Base-by-base conservation (phyloP, 2,113 vertebrate species). In the Theristicus caerulescens region DNA sequence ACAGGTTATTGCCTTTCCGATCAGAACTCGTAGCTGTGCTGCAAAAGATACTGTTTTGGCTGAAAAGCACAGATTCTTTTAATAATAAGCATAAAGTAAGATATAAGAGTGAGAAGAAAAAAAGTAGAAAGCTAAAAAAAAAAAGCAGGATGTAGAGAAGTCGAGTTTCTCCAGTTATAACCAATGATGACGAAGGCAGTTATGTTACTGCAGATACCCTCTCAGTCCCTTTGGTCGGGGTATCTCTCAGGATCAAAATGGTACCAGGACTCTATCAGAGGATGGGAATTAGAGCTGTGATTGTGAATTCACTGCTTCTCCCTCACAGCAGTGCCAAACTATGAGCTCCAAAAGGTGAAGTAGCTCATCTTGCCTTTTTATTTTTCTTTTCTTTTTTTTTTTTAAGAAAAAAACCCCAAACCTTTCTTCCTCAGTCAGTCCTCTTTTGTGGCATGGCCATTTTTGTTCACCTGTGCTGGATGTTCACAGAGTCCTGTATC, bases 391-490 rank as follows among this genome's bases (percentile, higher is more conserved):
- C 4, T 31, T 13, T 49, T 38, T 38, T 34, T 27, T 47, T 38
- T 36, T 18, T 27, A 55, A 26, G 7, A 4, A 20, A 26, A 40
- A 71, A n/a, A 5, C 0, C 2, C 7, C 1, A 46, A 72, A 36
- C 13, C 7, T 47, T 59, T 54, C 18, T 61, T 66, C 20, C 21
- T 70, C 17, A 24, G 10, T 72, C 52, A 81, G 9, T 40, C 4
- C 24, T 19, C 44, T 31, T 38, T 38, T 52, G 21, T 31, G 19
- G 42, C 21, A n/a, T 9, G 29, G 17, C 29, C 51, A 36, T 40
- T 51, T 58, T 44, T 82, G 18, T 36, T 10, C 34, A 76, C 62
- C 18, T 52, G 21, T 21, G 16, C 51, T 17, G 10, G 21, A 59
- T 11, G 27, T 46, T 78, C 65, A 74, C 4, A 38, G 12, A 69